phyloP scores from a whole-genome alignment of 2,113 vertebrate genomes.

The Verasper variegatus region DNA sequence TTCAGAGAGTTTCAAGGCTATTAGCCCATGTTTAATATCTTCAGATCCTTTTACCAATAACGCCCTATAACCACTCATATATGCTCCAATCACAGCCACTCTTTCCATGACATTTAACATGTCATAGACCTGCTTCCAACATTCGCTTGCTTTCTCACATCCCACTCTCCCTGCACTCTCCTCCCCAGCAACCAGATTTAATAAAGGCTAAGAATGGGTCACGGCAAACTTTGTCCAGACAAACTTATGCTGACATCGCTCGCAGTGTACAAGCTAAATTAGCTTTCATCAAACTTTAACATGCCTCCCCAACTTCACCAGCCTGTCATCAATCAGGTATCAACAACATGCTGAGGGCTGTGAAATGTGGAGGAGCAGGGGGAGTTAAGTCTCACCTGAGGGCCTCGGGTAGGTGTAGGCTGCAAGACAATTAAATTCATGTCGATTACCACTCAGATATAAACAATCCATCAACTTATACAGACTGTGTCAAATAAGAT shows the following conservation, averaged over 20 bases:
- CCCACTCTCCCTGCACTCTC: background rate
- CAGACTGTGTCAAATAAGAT: background rate
- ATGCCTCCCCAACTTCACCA: conserved; percentile 18
- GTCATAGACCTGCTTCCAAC: conserved; percentile 17
- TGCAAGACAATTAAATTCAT: conserved; percentile 68
- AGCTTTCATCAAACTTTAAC: conserved; percentile 43
- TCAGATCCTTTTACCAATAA: background rate
- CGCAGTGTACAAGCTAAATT: conserved; percentile 42
- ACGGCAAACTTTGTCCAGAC: conserved; percentile 43
- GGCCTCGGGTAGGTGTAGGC: conserved; percentile 84
- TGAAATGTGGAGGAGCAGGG: conserved; percentile 15
- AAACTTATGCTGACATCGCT: conserved; percentile 48
- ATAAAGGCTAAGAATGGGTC: conserved; percentile 16
- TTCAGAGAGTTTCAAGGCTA: background rate
- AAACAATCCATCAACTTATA: background rate
- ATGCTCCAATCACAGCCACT: conserved; percentile 10
- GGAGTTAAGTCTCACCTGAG: conserved; percentile 78
- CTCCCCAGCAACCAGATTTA: conserved; percentile 25
- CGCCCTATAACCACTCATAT: background rate
- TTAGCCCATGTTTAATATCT: background rate
- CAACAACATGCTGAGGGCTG: conserved; percentile 11
- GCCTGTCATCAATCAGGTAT: conserved; percentile 41
- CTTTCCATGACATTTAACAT: conserved; percentile 41
- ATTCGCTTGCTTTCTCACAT: conserved; percentile 15
- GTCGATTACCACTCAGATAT: conserved; percentile 24